phyloP scores from a whole-genome alignment of 92 coral and sea anemone genomes.

The Epizoanthus stellaris region DNA sequence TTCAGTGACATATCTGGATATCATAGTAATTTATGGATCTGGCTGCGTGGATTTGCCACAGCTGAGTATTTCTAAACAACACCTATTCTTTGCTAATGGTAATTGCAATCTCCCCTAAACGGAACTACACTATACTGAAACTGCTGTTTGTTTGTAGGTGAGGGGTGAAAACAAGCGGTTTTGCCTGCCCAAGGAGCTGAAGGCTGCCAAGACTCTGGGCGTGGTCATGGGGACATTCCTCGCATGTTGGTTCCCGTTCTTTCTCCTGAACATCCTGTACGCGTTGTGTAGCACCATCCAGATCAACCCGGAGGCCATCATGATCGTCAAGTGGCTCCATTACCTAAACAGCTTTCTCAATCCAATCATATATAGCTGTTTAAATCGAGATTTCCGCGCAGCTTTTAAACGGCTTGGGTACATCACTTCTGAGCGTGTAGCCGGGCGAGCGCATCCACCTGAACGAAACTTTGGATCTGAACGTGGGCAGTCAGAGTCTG shows the following conservation, averaged over 20 bases:
- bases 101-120: no score
- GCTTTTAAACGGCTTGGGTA: constrained; percentile 66
- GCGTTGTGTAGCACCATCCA: constrained; percentile 69
- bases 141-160: constrained; percentile 30
- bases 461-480: constrained; percentile 24
- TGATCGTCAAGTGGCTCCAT: constrained; percentile 85
- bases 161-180: constrained; percentile 82
- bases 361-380: constrained; percentile 79
- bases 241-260: constrained; percentile 96
- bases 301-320: constrained; percentile 58
- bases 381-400: constrained; percentile 77
- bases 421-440: constrained; percentile 1
- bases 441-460: constrained; percentile 9
- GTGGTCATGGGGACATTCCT: constrained; percentile 93
- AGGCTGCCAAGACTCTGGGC: constrained; percentile 96
- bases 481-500: constrained; percentile 12
- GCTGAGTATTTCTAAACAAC: no score
- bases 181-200: constrained; percentile 92
- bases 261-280: constrained; percentile 76
- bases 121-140: no score
- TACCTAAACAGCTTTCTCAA: constrained; percentile 77
- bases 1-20: no score
- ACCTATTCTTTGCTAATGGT: no score
- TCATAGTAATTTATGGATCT: no score
- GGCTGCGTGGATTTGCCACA: no score